phyloP scores from a whole-genome alignment of 2,113 vertebrate species.

The Melanostigma gelatinosum region DNA sequence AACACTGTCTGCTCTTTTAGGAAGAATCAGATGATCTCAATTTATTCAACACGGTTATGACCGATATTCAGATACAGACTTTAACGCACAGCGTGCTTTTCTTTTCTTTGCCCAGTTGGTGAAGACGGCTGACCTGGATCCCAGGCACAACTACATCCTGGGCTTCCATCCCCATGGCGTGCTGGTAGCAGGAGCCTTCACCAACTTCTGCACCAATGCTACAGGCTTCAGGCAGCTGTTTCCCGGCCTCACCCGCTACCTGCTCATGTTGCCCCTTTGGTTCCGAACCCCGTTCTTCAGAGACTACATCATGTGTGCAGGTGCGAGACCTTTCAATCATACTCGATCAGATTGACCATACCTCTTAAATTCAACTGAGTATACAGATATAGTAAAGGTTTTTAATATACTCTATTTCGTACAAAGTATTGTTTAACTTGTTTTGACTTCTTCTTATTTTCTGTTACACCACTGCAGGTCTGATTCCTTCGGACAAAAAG shows the following conservation, averaged over 20 bases:
- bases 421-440: not conserved
- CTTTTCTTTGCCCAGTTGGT: conserved; percentile 83
- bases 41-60: not conserved
- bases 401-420: not conserved
- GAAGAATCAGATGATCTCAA: not conserved
- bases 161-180: conserved; percentile 94
- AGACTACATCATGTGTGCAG: conserved; percentile 90
- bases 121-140: conserved; percentile 91
- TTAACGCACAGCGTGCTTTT: not conserved
- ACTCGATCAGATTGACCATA: fast-evolving
- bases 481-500: conserved; percentile 89
- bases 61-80: not conserved
- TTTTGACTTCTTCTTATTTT: not conserved
- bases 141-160: conserved; percentile 89
- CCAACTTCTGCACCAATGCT: conserved; percentile 89
- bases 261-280: conserved; percentile 92
- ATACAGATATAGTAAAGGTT: not conserved
- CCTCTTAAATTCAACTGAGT: not conserved
- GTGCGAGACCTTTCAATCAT: conserved; percentile 68
- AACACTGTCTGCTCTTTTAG: not conserved
- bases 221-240: conserved; percentile 86
- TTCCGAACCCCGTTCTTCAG: conserved; percentile 92
- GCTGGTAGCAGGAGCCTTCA: conserved; percentile 88
- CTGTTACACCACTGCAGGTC: conserved; percentile 78
- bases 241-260: conserved; percentile 85